phyloP scores from a whole-genome alignment of 2,113 vertebrate species.

The Callospermophilus lateralis region DNA sequence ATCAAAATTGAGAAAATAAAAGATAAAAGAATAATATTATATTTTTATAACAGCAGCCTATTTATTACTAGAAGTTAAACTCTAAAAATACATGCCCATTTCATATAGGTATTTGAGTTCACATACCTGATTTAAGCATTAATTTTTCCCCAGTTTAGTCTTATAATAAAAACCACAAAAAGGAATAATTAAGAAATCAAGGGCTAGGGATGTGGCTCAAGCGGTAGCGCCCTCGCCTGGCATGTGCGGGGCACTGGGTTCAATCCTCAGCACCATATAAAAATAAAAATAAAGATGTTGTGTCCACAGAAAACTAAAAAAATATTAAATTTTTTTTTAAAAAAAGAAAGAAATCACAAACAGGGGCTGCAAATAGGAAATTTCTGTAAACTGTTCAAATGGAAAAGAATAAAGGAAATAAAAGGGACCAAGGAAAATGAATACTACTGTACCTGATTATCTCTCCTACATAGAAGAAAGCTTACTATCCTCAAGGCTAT shows the following conservation, averaged over 20 bases:
- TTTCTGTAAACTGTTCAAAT: not conserved
- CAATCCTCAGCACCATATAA: no score
- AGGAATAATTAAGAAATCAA: not conserved
- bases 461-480: not conserved
- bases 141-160: not conserved
- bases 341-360: constrained; percentile 12
- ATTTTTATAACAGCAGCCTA: not conserved
- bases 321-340: no score
- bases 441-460: constrained; percentile 1
- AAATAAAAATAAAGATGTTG: no score
- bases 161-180: constrained; percentile 26
- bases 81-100: not conserved
- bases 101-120: not conserved
- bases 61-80: not conserved
- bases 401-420: not conserved
- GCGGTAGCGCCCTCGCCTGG: no score
- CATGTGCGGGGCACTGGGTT: no score
- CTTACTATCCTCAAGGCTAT: not conserved
- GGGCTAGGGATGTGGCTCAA: no score
- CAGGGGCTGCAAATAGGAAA: not conserved
- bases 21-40: not conserved
- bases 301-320: no score
- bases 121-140: constrained; percentile 39
- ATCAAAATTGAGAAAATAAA: constrained; percentile 40
- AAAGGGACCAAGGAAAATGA: constrained; percentile 1